Evolutionary conservation across 2,888 invertebrate genomes (phyloP).

Genomic region (Parnassius smintheus): DNA sequence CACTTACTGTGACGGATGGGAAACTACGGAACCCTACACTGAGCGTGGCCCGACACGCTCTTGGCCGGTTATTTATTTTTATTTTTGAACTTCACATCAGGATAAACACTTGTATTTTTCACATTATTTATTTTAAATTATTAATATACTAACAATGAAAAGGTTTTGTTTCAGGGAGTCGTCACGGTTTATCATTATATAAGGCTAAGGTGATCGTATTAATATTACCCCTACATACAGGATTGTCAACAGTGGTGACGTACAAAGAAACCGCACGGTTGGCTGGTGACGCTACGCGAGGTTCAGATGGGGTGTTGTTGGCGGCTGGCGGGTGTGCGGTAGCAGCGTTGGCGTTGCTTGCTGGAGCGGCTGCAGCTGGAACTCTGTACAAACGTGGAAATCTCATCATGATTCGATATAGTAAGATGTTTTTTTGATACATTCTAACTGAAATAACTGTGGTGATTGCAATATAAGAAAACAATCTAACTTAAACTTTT

Average conservation of each 20-base stretch:
- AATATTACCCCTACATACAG: slow-evolving; percentile 33
- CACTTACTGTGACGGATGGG: no score
- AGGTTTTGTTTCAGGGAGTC: no score
- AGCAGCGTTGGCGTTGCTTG: slow-evolving; percentile 84
- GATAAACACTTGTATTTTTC: no score
- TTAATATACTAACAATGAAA: no score
- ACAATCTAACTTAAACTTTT: neutral
- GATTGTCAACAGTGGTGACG: slow-evolving; percentile 75
- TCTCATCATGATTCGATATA: slow-evolving; percentile 85
- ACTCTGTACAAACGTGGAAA: slow-evolving; percentile 84
- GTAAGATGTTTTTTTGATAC: slow-evolving; percentile 57
- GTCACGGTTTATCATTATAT: no score
- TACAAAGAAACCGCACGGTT: slow-evolving; percentile 87
- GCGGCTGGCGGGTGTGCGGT: slow-evolving; percentile 92
- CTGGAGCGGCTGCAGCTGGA: slow-evolving; percentile 85
- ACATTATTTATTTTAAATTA: no score
- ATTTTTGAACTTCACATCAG: no score
- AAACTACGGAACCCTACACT: no score
- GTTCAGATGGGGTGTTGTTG: slow-evolving; percentile 86
- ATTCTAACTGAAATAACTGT: neutral
- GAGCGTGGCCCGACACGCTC: no score
- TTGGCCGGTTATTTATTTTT: no score
- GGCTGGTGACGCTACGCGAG: slow-evolving; percentile 84
- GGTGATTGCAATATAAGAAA: neutral
- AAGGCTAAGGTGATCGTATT: no score